Evolutionary conservation across 2,888 invertebrate species (phyloP).

Genomic region (Drosophila mulleri): DNA sequence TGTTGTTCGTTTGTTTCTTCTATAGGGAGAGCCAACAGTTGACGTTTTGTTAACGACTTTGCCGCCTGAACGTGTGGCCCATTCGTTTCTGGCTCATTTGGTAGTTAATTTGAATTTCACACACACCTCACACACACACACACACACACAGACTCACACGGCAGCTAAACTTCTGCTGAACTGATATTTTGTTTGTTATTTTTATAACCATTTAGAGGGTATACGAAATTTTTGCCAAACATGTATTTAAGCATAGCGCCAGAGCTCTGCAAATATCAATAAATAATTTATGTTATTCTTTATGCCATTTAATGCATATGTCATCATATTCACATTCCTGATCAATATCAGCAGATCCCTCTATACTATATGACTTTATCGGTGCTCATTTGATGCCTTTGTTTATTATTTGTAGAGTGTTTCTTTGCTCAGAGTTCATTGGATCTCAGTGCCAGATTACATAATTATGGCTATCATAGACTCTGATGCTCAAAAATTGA

Average conservation of each 20-base stretch:
- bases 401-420: too few species aligned
- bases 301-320: background rate
- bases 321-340: background rate
- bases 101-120: slow-evolving; percentile 77
- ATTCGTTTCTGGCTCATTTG: slow-evolving; percentile 64
- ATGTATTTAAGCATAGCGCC: background rate
- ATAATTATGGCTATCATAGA: background rate
- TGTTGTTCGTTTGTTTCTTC: slow-evolving; percentile 5
- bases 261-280: background rate
- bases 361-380: background rate
- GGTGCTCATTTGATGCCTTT: background rate
- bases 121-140: slow-evolving; percentile 64
- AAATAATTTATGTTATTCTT: background rate
- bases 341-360: background rate
- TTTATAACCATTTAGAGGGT: slow-evolving; percentile 15
- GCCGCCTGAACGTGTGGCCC: slow-evolving; percentile 64
- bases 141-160: slow-evolving; percentile 36
- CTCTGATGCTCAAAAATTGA: background rate
- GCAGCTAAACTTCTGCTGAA: slow-evolving; percentile 9
- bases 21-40: slow-evolving; percentile 31
- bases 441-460: background rate
- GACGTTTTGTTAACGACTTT: slow-evolving; percentile 42
- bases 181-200: slow-evolving; percentile 16
- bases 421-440: background rate
- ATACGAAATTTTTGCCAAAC: background rate